A percentile compares a stretch with the other conserved stretches of the same genome.
These are phyloP conservation scores for Habropoda laboriosa DNA, from an alignment of 1,140 invertebrate species.

Conservation along the genomic window DNA sequence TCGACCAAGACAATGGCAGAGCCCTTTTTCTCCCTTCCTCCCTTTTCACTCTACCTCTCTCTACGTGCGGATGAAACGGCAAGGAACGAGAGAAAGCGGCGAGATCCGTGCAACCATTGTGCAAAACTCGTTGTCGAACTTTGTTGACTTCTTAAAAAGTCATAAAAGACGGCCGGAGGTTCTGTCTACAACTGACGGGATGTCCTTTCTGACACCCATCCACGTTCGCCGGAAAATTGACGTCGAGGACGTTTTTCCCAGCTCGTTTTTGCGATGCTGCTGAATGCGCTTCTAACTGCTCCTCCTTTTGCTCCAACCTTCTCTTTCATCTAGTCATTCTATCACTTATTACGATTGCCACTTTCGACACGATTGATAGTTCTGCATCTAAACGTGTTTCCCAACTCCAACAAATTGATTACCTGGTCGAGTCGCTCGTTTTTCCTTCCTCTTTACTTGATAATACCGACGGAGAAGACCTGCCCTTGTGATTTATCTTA, in stretches of 20 bases:
- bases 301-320: not conserved
- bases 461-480: not conserved
- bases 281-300: not conserved
- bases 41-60: too few species aligned
- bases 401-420: constrained; percentile 18
- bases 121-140: constrained; percentile 66
- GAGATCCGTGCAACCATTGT: constrained; percentile 59
- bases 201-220: constrained; percentile 47
- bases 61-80: not conserved
- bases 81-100: constrained; percentile 11
- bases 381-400: constrained; percentile 10
- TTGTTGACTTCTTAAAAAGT: constrained; percentile 68
- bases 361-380: constrained; percentile 12
- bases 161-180: constrained; percentile 62
- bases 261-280: constrained; percentile 50
- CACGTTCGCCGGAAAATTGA: constrained; percentile 51
- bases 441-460: not conserved
- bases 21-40: not conserved
- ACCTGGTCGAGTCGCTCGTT: not conserved
- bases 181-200: constrained; percentile 59
- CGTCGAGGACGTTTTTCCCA: constrained; percentile 56
- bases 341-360: constrained; percentile 25
- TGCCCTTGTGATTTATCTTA: not conserved
- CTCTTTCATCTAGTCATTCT: not conserved
- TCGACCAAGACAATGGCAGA: constrained; percentile 54